Evolutionary conservation across 1,140 invertebrate species (phyloP).

Genomic region (Nebria ingens): DNA sequence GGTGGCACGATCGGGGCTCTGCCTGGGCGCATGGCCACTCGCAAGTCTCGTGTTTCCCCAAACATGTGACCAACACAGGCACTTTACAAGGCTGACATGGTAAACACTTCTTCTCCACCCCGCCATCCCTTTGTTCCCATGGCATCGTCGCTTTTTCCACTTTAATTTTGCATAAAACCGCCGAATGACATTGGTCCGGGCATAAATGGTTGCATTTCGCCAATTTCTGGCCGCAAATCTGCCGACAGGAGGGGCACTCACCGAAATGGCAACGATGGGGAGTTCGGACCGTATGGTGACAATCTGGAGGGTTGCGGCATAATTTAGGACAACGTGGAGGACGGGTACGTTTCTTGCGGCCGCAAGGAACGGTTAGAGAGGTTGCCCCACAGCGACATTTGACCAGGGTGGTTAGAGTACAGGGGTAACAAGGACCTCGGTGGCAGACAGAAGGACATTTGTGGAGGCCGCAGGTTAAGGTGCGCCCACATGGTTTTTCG

Average conservation of each 20-base stretch:
- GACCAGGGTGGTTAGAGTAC: constrained; percentile 62
- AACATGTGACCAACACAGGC: constrained; percentile 60
- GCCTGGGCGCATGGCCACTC: constrained; percentile 65
- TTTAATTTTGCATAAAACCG: constrained; percentile 57
- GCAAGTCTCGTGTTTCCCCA: constrained; percentile 72
- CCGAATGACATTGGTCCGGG: constrained; percentile 65
- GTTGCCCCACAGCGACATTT: constrained; percentile 76
- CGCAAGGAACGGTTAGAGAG: constrained; percentile 74
- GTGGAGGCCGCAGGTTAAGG: constrained; percentile 75
- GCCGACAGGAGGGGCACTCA: constrained; percentile 71
- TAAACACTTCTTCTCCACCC: constrained; percentile 52
- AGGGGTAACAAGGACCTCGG: constrained; percentile 84
- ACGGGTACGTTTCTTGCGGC: constrained; percentile 61
- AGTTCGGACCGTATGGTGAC: constrained; percentile 61
- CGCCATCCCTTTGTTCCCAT: constrained; percentile 50
- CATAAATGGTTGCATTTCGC: constrained; percentile 68
- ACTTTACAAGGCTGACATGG: constrained; percentile 62
- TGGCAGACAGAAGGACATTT: constrained; percentile 82
- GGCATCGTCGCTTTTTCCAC: constrained; percentile 56
- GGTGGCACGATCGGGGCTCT: constrained; percentile 57
- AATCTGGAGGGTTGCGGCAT: constrained; percentile 64
- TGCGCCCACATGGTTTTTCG: constrained; percentile 77
- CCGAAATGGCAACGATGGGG: constrained; percentile 81
- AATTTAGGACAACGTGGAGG: constrained; percentile 64
- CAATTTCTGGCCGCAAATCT: constrained; percentile 53